phyloP scores from a whole-genome alignment of 2,888 invertebrate genomes.

The Callimorpha dominula region DNA sequence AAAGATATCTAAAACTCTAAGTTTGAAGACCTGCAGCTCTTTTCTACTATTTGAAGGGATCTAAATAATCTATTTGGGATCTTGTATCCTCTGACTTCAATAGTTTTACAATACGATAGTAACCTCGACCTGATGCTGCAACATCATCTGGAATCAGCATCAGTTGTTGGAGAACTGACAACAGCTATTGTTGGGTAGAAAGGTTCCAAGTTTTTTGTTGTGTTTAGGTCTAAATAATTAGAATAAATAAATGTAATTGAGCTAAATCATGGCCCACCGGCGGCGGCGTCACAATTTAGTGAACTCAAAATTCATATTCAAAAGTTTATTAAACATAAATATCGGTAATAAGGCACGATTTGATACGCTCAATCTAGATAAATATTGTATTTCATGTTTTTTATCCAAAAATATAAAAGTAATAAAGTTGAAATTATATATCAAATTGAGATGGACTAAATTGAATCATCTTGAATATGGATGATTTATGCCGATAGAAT shows the following conservation, averaged over 20 bases:
- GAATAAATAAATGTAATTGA: background rate
- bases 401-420: slow-evolving; percentile 32
- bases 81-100: too few species aligned
- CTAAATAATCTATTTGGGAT: too few species aligned
- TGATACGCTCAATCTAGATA: slow-evolving; percentile 39
- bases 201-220: too few species aligned
- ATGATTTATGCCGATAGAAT: background rate
- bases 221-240: too few species aligned
- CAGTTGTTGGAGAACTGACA: too few species aligned
- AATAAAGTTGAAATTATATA: slow-evolving; percentile 27
- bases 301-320: background rate
- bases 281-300: background rate
- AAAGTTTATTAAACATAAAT: slow-evolving; percentile 33
- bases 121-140: too few species aligned
- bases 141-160: too few species aligned
- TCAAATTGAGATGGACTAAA: slow-evolving; percentile 17
- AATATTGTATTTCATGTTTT: slow-evolving; percentile 38
- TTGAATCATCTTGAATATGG: slow-evolving; percentile 11
- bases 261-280: background rate
- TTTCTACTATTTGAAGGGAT: too few species aligned
- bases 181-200: too few species aligned
- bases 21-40: too few species aligned
- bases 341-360: slow-evolving; percentile 34
- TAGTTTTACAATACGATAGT: too few species aligned
- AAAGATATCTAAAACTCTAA: too few species aligned